Evolutionary conservation across 2,888 invertebrate genomes (phyloP), one percentile per base, ranked within the genome.

Genomic region (Machimus rusticus): DNA sequence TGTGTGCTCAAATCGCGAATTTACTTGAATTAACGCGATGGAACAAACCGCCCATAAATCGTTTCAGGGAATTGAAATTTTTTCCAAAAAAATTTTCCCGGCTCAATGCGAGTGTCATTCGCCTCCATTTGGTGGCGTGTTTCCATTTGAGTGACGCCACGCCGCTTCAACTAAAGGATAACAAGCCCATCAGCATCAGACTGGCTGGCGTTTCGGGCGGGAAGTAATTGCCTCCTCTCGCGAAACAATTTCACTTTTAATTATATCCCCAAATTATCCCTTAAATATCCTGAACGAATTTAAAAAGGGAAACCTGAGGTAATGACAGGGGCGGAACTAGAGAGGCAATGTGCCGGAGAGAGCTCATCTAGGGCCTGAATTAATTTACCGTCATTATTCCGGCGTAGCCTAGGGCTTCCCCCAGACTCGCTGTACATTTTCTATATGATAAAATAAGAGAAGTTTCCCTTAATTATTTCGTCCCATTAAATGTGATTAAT

Each of bases 401-500:
- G 57, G 39, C 39, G 74, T 84, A 66, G 84, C 84, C 23, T 23
- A 37, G 43, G 39, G 28, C 37, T 39, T 23, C 14, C 19, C 43
- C 31, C 43, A 74, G 51, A 39, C 66, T 12, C n/a, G 46, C 43
- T 46, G 14, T 14, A 74, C 12, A 74, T 74, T 34, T 74, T 84
- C 74, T 74, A 74, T 86, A 46, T 86, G 74, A 74, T 74, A 74
- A 74, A 74, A 74, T 34, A 74, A 74, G 46, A 74, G 31, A 76
- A 74, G 19, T 37, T 77, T 86, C 19, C 77, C 55, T 87, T 87
- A 82, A 87, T 87, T 87, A 87, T 87, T 81, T 82, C 82, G 55
- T 87, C 82, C 74, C 87, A 87, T 87, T 87, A 87, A 87, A 87
- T 87, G 87, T 87, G 87, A 87, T 87, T 87, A 87, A 87, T 87